A percentile compares a stretch with the other conserved stretches of the same genome.
Conservation (phyloP, 2,113 vertebrate species). For the Leptobrachium ailaonicum region DNA sequence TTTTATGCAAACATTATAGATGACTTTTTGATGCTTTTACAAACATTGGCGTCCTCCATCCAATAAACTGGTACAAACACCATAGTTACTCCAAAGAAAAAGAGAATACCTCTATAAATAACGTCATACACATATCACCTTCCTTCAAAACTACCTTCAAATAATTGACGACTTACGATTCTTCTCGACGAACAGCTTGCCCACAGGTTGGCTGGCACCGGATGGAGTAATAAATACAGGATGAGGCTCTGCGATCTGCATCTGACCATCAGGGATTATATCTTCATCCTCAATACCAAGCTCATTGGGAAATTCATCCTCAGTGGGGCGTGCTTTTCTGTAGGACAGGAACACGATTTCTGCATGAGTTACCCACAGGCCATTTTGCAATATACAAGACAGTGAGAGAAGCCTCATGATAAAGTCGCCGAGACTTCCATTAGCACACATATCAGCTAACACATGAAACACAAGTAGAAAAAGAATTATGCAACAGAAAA, state of each 20-base stretch:
- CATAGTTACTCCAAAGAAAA: too few relatives aligned
- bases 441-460: too few relatives aligned
- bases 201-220: slow-evolving; percentile 84
- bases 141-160: too few relatives aligned
- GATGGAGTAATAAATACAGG: slow-evolving; percentile 80
- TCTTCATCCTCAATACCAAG: slow-evolving; percentile 89
- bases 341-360: neutral
- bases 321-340: slow-evolving; percentile 75
- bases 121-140: too few relatives aligned
- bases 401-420: too few relatives aligned
- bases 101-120: too few relatives aligned
- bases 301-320: slow-evolving; percentile 72
- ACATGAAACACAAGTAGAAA: neutral
- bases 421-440: too few relatives aligned
- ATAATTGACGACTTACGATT: slow-evolving; percentile 75
- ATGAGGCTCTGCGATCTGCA: slow-evolving; percentile 69
- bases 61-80: too few relatives aligned
- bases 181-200: slow-evolving; percentile 91
- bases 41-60: too few relatives aligned
- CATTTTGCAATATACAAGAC: neutral
- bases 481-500: neutral
- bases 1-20: too few relatives aligned
- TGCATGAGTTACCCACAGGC: neutral
- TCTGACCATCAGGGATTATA: slow-evolving; percentile 75
- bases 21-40: too few relatives aligned